Base-by-base conservation (phyloP, 2,797 vertebrate species). In the Psittacula echo region DNA sequence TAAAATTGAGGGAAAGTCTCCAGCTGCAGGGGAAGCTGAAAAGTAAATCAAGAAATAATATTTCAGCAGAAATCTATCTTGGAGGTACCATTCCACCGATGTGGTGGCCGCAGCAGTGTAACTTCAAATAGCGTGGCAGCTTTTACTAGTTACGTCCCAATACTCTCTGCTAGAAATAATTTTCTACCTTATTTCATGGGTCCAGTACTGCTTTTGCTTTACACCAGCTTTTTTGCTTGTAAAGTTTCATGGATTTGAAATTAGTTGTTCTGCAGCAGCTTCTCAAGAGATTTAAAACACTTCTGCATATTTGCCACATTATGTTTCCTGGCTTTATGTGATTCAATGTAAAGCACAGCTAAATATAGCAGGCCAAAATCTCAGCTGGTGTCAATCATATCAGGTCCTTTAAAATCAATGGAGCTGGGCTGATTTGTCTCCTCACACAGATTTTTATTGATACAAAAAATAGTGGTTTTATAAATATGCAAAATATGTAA, bases 401-500 rank as follows among this genome's bases (percentile, higher is more conserved):
- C 27, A 66, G 17, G 4, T 61, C 45, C 50, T 91, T 91, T 78
- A 75, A 91, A 94, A 92, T 70, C 79, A 86, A 30, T 39, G 16
- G n/a, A 93, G 16, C 17, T 81, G 51, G 42, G 39, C 18, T 81
- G 45, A 66, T 89, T 87, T 91, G 5, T 64, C 53, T 95, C 79
- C 44, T 39, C 42, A 88, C 9, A 6, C 66, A 86, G 53, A 70
- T 50, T 80, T 89, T 87, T 64, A 76, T 16, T 71, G 44, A 83
- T 53, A 73, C 11, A 85, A 53, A 93, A 91, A 89, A 67, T 13
- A 1, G 16, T 78, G 17, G 0, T 5, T 87, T 92, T 93, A 83
- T 92, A 92, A 93, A 89, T 72, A 92, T 91, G 53, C 24, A 93
- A 89, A 94, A 68, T 80, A 83, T 80, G 61, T 65, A 95, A 95